Evolutionary conservation across 2,888 invertebrate genomes (phyloP), one percentile per base, ranked within the genome.

Genomic region (Actias luna): DNA sequence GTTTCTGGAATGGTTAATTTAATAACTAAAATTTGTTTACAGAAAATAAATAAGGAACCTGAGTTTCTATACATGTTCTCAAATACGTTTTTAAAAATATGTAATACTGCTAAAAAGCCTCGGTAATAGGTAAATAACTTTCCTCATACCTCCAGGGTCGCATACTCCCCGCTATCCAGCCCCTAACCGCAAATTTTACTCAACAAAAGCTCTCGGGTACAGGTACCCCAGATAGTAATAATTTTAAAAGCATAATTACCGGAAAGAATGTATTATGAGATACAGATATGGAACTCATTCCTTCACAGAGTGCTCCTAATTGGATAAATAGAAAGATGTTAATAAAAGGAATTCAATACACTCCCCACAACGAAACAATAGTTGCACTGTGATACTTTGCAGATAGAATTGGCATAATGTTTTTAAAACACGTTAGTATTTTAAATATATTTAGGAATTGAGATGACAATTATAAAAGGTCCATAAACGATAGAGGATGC

Each of bases 241-340:
- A 50, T 50, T 50, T 50, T 50, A 50, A 50, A 50, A 50, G 46
- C 46, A 50, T 50, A 50, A 50, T 50, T 50, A 50, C 46, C 46
- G 46, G 46, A 50, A 22, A 50, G 46, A 50, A 50, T 50, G 22
- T 25, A 10, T 50, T 50, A 50, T 50, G 46, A 50, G 25, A 12
- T 12, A 50, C 46, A 50, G 46, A 25, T 12, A 50, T 25, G 46
- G 22, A n/a, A 50, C 16, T 50, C 25, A 16, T n/a, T 42, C 7
- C 18, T 42, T 42, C 8, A 42, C n/a, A 1, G 42, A 42, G 42
- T 42, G 39, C 5, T 7, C 8, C 42, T 16, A 42, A 42, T 42
- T 18, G 8, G 18, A 18, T 18, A 14, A 36, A 16, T 36, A 12
- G 12, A 36, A 36, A 36, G 4, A n/a, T n/a, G n/a, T n/a, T n/a